Evolutionary conservation across 2,113 vertebrate genomes (phyloP), one percentile per base, ranked within the genome.

Genomic region (Pollachius pollachius): DNA sequence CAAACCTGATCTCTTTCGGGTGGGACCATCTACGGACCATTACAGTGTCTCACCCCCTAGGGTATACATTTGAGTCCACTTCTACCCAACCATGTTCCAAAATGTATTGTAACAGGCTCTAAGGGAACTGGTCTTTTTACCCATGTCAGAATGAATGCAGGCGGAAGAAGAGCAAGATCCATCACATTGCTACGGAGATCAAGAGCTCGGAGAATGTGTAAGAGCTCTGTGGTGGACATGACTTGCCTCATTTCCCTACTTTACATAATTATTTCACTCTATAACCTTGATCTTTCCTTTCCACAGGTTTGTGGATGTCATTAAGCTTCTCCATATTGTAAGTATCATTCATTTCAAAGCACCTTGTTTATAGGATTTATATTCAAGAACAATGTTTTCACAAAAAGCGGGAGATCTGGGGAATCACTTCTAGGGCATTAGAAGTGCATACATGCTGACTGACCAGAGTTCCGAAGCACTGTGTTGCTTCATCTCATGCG

Each of bases 131-230:
- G 41, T 48, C 41, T 48, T 13, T 48, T 9, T 48, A 48, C 41
- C n/a, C 54, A 16, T n/a, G 16, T 69, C 63, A 85, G 85, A 71
- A 12, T 5, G 79, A 86, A 61, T 81, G 34, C 23, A 64, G 82
- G 78, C 88, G 88, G 67, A 93, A 93, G 86, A 95, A 93, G 83
- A 94, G 85, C 83, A 99, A 99, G 88, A 95, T 95, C 80, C 93
- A 94, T 78, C 93, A 95, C 83, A 98, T 99, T 69, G 96, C 96
- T 77, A 95, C 92, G 79, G 97, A 99, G 90, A 98, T 99, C 76
- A 96, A 96, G 95, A 97, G 90, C 85, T 99, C 97, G 0, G 97
- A 99, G 91, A 96, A 94, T 91, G 96, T 98, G 97, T 99, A 93
- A 93, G 97, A 94, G 74, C 15, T 15, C 70, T 62, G 19, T 60